Base-by-base conservation (phyloP, 1,140 invertebrate species). In the Brachionus calyciflorus region DNA sequence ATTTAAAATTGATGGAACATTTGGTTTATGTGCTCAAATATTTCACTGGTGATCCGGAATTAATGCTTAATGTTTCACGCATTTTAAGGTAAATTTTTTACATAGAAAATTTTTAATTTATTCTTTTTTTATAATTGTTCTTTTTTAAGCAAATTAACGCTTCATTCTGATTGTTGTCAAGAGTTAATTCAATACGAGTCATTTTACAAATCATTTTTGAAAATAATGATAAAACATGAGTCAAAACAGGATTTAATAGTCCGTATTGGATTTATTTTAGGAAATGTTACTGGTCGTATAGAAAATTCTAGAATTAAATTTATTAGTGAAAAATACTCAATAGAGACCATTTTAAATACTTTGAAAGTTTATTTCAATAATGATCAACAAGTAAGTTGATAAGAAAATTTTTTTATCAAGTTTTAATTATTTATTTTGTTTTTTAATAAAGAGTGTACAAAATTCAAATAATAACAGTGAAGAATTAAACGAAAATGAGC, bases 221-320 rank as follows among this genome's bases (percentile, higher is more conserved):
- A 84, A 80, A 80, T 89, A 28, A 84, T 90, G 30, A 84, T 87
- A 63, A 87, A 87, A 79, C 89, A 89, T 82, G 83, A 87, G 53
- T 84, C 85, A 4, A 86, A 88, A 80, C 87, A 89, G 79, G 82
- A 83, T 82, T 86, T 90, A 76, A 87, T 91, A 30, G 89, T 92
- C 24, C 84, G 91, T 2, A 83, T 92, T 48, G 89, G 88, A 17
- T 92, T 91, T 82, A 89, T 90, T 78, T 85, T 92, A 19, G 91
- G 91, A 21, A 92, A 92, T 81, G 88, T 92, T 81, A 88, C 91
- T 80, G 90, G 90, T 63, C 89, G 88, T 77, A 88, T 88, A 80
- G 88, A 91, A 46, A 83, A 86, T 4, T 89, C 90, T 0, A 83
- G 91, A 53, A 81, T 88, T 6, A 85, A 89, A 17, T 80, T 89